A percentile compares a stretch with the other conserved stretches of the same genome.
Evolutionary conservation across 2,113 vertebrate species (phyloP).

Genomic region (Mola mola): DNA sequence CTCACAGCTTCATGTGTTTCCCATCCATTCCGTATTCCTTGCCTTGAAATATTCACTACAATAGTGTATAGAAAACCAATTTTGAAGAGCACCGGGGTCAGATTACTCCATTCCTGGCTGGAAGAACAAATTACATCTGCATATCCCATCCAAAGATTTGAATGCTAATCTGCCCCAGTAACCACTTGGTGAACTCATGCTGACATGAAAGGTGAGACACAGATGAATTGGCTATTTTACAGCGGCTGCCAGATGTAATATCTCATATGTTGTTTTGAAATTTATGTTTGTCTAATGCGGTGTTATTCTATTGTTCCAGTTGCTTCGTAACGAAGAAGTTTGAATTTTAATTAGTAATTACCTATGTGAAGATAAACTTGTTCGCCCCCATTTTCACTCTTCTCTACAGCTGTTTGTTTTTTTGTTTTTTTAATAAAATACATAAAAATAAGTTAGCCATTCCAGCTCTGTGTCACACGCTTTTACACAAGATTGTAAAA

Average conservation of each 20-base stretch:
- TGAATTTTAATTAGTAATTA: no score
- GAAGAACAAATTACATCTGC: constrained; percentile 51
- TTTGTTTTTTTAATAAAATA: no score
- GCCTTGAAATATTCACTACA: constrained; percentile 31
- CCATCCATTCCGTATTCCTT: constrained; percentile 36
- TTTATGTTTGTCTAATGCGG: no score
- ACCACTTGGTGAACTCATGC: constrained; percentile 62
- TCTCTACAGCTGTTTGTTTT: neutral
- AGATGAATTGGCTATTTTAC: constrained; percentile 17
- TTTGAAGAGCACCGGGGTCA: constrained; percentile 29
- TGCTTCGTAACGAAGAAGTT: no score
- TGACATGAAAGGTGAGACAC: constrained; percentile 32
- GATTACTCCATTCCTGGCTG: constrained; percentile 37
- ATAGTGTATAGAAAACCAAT: constrained; percentile 24
- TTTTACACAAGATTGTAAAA: constrained; percentile 63
- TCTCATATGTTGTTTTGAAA: no score
- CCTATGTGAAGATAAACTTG: no score
- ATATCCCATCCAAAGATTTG: constrained; percentile 44
- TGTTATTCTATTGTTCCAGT: no score
- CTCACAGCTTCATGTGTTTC: constrained; percentile 54
- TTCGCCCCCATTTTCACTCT: no score
- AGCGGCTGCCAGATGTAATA: neutral
- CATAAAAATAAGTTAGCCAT: no score
- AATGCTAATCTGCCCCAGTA: constrained; percentile 67
- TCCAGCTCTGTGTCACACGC: constrained; percentile 3